Conservation (phyloP, 2,113 vertebrate species). For the Lepus timidus region DNA sequence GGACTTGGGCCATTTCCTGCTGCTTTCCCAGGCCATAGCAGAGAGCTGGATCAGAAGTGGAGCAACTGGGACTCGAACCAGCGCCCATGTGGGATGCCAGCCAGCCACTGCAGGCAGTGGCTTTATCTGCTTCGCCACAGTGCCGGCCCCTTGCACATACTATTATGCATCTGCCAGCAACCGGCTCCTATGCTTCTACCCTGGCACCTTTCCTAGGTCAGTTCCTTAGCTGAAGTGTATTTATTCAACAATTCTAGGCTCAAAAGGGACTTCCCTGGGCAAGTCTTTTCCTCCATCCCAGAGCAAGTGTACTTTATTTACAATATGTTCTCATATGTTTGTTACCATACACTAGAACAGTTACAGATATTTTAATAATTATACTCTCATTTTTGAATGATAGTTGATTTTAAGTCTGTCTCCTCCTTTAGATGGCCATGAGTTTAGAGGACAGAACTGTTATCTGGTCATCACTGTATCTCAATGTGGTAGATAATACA, state of each 20-base stretch:
- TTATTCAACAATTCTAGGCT: neutral
- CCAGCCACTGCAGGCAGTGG: too few relatives aligned
- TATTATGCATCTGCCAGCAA: neutral
- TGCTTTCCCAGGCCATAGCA: too few relatives aligned
- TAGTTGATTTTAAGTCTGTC: neutral
- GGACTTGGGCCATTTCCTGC: too few relatives aligned
- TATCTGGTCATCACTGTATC: neutral
- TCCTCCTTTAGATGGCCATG: neutral
- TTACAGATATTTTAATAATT: neutral
- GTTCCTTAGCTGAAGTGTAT: neutral
- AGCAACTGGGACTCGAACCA: too few relatives aligned
- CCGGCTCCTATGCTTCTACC: neutral
- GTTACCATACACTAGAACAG: neutral
- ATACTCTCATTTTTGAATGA: neutral
- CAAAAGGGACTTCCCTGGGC: neutral
- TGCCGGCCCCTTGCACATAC: too few relatives aligned
- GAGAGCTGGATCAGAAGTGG: too few relatives aligned
- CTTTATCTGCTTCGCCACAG: too few relatives aligned
- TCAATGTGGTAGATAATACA: neutral
- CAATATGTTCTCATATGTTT: neutral
- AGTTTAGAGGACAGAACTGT: neutral
- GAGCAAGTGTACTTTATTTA: conserved; percentile 18
- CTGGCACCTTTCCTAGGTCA: neutral
- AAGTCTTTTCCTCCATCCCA: neutral
- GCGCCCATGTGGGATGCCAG: too few relatives aligned